Conservation (phyloP, 2,797 vertebrate genomes). For the Craterocephalus amniculus region DNA sequence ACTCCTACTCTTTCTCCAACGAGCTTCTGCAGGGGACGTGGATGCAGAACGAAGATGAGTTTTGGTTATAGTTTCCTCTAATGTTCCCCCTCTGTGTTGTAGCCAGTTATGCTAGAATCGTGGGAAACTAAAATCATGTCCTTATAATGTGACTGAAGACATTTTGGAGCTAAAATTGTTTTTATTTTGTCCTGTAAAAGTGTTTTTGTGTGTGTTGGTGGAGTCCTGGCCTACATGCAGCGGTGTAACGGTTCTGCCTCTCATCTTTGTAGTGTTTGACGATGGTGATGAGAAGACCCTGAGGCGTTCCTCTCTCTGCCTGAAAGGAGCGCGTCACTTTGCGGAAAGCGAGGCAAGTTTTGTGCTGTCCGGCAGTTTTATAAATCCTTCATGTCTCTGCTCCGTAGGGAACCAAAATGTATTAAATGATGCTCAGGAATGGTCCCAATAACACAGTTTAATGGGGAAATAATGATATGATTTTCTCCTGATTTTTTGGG, state of each 20-base stretch:
- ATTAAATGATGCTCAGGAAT: not conserved
- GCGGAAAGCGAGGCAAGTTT: conserved; percentile 86
- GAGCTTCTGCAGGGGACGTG: not conserved
- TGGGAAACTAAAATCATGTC: conserved; percentile 13
- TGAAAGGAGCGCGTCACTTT: conserved; percentile 88
- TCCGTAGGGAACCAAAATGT: conserved; percentile 8
- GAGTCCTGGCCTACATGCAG: conserved; percentile 47
- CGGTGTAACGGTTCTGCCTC: conserved; percentile 39
- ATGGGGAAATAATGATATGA: too few species aligned
- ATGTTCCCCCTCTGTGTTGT: conserved; percentile 18
- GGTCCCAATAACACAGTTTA: not conserved
- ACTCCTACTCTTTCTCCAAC: not conserved
- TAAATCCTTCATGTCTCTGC: conserved; percentile 2
- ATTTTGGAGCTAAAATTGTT: conserved; percentile 25
- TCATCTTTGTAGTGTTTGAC: conserved; percentile 83
- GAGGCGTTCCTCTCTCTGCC: conserved; percentile 86
- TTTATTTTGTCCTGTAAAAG: conserved; percentile 15
- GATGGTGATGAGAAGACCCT: conserved; percentile 88
- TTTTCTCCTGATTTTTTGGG: too few species aligned
- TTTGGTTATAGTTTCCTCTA: conserved; percentile 21
- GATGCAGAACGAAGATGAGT: not conserved
- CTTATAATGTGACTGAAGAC: conserved; percentile 9
- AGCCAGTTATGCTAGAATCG: conserved; percentile 1
- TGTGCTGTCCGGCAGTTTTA: conserved; percentile 3
- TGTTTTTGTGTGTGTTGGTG: conserved; percentile 24